A percentile compares a stretch with the other conserved stretches of the same genome.
Conservation (phyloP, 2,113 vertebrate species). For the Leptosomus discolor region DNA sequence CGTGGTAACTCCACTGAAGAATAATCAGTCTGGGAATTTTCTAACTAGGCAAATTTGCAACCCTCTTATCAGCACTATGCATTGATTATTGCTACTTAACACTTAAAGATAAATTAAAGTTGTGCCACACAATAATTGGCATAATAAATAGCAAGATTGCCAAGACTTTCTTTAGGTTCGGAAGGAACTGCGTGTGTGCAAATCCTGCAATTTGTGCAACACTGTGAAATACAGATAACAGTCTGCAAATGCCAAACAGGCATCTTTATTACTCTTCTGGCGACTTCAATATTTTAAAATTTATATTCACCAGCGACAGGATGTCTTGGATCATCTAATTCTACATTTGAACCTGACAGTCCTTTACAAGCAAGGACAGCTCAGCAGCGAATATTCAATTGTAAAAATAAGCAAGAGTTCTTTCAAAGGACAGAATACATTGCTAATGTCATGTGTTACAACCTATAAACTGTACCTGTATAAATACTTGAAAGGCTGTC, state of each 20-base stretch:
- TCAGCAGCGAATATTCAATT: slow-evolving; percentile 42
- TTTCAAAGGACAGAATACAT: background rate
- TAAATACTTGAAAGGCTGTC: slow-evolving; percentile 11
- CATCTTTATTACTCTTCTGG: background rate
- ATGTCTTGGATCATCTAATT: slow-evolving; percentile 32
- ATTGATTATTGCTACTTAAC: background rate
- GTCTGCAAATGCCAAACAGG: background rate
- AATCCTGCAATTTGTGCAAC: background rate
- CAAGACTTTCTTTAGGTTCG: background rate
- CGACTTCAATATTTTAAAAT: background rate
- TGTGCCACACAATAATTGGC: background rate
- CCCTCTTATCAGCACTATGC: background rate
- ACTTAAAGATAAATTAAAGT: background rate
- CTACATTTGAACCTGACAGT: slow-evolving; percentile 40
- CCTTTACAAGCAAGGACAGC: slow-evolving; percentile 20
- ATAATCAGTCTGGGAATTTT: background rate
- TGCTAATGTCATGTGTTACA: slow-evolving; percentile 3
- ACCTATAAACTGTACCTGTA: background rate
- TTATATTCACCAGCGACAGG: background rate
- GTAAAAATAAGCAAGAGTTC: background rate
- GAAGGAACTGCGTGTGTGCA: background rate
- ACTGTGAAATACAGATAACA: background rate
- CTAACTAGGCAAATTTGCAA: background rate
- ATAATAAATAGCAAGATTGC: background rate
- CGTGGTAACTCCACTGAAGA: background rate